Evolutionary conservation across 1,140 invertebrate species (phyloP), one percentile per base, ranked within the genome.

Genomic region (Sinonovacula constricta): DNA sequence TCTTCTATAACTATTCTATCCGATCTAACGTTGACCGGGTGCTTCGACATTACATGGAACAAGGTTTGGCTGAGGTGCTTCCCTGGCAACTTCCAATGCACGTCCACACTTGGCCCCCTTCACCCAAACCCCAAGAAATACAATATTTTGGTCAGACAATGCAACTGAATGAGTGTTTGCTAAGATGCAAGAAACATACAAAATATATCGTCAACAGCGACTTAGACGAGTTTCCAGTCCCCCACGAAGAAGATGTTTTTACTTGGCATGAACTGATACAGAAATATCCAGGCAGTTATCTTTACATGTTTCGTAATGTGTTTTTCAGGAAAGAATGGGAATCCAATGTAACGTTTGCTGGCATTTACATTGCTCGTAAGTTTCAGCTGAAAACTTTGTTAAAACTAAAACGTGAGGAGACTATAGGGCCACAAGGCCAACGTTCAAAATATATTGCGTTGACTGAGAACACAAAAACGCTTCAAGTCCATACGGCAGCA

Each of bases 401-500:
- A 28, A 69, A 49, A 33, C 18, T 77, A 24, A n/a, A 72, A 28
- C 74, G 66, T 3, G 75, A 77, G 51, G 26, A 22, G 18, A 62
- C 31, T 1, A 71, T 81, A 12, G 54, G 56, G 28, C 54, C 62
- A 15, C n/a, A 14, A 12, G 39, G 28, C 18, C 4, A 24, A n/a
- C 60, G 97, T 12, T 97, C 96, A 65, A 98, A 98, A 89, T 98
- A 97, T 86, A 95, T 97, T 34, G 95, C 96, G 84, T 92, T 95
- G 65, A 96, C 96, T 0, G 94, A 94, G 71, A 92, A 94, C 34
- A 95, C 97, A 0, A 94, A 97, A 0, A 96, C 97, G 88, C 95
- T 96, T 2, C 96, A 97, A 0, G 98, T 98, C 90, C 97, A 98
- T 90, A 97, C 97, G 87, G 94, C 98, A 0, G 97, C 96, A 96